Evolutionary conservation across 2,113 vertebrate species (phyloP), one percentile per base, ranked within the genome.

Genomic region (Alouatta palliata): DNA sequence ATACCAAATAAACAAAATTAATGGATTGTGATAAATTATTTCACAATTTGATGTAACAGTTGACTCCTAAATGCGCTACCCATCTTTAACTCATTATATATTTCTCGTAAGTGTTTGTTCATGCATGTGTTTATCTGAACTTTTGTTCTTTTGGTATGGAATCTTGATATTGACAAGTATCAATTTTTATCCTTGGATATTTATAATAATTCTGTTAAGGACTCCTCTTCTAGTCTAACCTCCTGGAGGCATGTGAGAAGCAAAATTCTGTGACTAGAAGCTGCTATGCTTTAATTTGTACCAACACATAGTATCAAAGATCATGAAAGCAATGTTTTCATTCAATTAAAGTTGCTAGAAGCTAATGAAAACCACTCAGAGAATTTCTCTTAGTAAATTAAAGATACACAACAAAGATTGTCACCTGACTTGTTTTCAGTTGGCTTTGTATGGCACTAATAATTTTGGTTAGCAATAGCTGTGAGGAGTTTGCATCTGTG

Each of bases 271-370:
- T 97, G 97, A 97, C 89, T 98, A 97, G 91, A 97, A 87, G 43
- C 64, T 96, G 90, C 96, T 88, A 91, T 87, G 47, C 68, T 97
- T 98, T 98, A 97, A 98, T 98, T 98, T 98, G 89, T 97, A 97
- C 5, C 6, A 97, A 96, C 87, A 95, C 77, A 96, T 86, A 85
- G 94, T 97, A 96, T 97, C 96, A 98, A 98, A 98, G 86, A 96
- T 98, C 98, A 96, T 81, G 96, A 98, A 98, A 92, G 90, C 95
- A 97, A 95, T 95, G 52, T 49, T 98, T 98, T 97, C 47, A 97
- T 98, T 98, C 97, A 96, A 97, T 97, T 98, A 97, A 96, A 98
- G 96, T 98, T 97, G 6, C 64, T 95, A 93, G 81, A 97, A 30
- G 52, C 97, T 97, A 97, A 97, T 97, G 52, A 89, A 97, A 98